Evolutionary conservation across 2,113 vertebrate genomes (phyloP).

Genomic region (Formicarius rufipectus): DNA sequence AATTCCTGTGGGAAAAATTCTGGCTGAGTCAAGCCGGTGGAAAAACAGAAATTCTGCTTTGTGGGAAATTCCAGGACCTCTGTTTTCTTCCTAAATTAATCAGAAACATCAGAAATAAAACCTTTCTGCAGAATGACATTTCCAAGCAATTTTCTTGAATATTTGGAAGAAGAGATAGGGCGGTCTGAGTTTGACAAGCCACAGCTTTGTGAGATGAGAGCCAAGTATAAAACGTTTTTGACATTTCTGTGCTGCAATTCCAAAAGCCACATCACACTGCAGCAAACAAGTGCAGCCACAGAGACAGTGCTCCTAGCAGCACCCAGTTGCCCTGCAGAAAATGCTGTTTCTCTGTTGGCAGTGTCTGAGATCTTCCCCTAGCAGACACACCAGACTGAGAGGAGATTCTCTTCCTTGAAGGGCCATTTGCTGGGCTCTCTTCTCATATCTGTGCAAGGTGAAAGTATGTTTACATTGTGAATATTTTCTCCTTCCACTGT

Average conservation of each 20-base stretch:
- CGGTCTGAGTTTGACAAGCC: not conserved
- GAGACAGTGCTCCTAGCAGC: not conserved
- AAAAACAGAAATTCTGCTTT: conserved; percentile 40
- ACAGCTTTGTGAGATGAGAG: not conserved
- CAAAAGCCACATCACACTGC: not conserved
- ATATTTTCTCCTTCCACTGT: conserved; percentile 24
- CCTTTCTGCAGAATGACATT: not conserved
- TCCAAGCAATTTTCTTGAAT: conserved; percentile 9
- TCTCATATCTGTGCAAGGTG: not conserved
- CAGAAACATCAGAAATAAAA: not conserved
- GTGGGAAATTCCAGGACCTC: conserved; percentile 40
- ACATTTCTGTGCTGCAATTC: not conserved
- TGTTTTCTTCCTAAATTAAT: conserved; percentile 34
- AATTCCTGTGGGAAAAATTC: conserved; percentile 50
- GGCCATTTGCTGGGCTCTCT: not conserved
- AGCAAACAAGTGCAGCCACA: not conserved
- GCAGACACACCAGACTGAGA: not conserved
- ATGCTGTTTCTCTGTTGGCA: not conserved
- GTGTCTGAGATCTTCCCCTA: not conserved
- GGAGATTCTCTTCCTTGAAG: not conserved
- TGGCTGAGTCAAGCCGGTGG: conserved; percentile 46
- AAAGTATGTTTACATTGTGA: conserved; percentile 4
- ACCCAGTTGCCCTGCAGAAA: not conserved
- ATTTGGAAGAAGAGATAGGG: not conserved
- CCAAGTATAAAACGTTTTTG: not conserved